Evolutionary conservation across 1,140 invertebrate species (phyloP), one percentile per base, ranked within the genome.

Genomic region (Aphelenchoides avenae): DNA sequence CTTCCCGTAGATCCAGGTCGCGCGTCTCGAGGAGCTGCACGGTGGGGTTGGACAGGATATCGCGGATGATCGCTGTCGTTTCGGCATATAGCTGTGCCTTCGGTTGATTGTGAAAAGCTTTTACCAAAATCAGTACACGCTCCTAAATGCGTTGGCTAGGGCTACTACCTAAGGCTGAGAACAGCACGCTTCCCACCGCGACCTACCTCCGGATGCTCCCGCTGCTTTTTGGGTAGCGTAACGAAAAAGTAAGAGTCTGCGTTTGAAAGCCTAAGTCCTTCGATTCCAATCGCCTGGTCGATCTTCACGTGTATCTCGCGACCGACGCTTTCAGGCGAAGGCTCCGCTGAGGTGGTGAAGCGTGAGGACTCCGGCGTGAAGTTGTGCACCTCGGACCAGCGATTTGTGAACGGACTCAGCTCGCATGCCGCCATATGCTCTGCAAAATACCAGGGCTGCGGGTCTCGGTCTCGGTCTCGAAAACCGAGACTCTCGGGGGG

Each of bases 321-420:
- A 15, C 15, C 51, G 40, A 43, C 24, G 20, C 40, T 46, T 15
- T 26, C 31, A 9, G 22, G 48, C 4, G 48, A 43, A 37, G 20
- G 31, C 5, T 18, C 4, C 27, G 36, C 24, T 26, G 34, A 20
- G 22, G 18, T 31, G 22, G 33, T 59, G 26, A 59, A 69, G 34
- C 53, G 30, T 9, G 31, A 29, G 9, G 58, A 18, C 30, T 65
- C 63, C 13, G 64, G 64, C 5, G 64, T 66, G 36, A 66, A 66
- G 29, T 66, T 53, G 39, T 68, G 64, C 6, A 66, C 64, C 36
- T 63, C 18, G 31, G 9, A 52, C 64, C 64, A 68, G 9, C 26
- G 37, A 39, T 66, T 66, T 2, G 51, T 49, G 27, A 68, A 64
- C 9, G 64, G 64, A 31, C 67, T 56, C 5, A 66, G 26, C 49